phyloP scores from a whole-genome alignment of 1,140 invertebrate species.

The Drosophila ogumai region DNA sequence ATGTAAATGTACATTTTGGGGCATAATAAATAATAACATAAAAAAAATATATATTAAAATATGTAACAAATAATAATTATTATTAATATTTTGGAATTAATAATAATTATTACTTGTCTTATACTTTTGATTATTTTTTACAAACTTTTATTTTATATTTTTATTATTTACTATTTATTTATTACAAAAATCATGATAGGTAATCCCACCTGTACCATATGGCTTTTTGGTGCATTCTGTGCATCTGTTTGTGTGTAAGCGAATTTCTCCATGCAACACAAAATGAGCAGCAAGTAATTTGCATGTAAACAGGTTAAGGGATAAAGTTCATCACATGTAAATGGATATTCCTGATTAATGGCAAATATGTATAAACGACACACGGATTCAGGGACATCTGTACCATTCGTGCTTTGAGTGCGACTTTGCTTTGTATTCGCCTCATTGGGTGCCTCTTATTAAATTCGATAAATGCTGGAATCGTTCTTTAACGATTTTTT shows the following conservation, averaged over 20 bases:
- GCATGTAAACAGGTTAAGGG: conserved; percentile 62
- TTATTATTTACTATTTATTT: neutral
- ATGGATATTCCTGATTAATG: conserved; percentile 54
- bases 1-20: neutral
- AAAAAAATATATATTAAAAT: no score
- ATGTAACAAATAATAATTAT: no score
- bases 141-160: no score
- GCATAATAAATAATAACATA: neutral
- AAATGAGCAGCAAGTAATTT: conserved; percentile 65
- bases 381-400: conserved; percentile 7
- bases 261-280: conserved; percentile 17
- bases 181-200: neutral
- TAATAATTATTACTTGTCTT: neutral
- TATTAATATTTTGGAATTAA: no score
- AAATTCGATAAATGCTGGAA: neutral
- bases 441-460: neutral
- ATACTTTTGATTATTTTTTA: neutral
- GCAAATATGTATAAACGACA: conserved; percentile 37
- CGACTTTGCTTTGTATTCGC: neutral
- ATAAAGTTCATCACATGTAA: conserved; percentile 56
- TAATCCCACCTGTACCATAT: neutral
- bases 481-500: no score
- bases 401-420: conserved; percentile 8
- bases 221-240: conserved; percentile 1
- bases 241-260: conserved; percentile 13